Base-by-base conservation (phyloP, 2,888 invertebrate species). In the Spodoptera picta region DNA sequence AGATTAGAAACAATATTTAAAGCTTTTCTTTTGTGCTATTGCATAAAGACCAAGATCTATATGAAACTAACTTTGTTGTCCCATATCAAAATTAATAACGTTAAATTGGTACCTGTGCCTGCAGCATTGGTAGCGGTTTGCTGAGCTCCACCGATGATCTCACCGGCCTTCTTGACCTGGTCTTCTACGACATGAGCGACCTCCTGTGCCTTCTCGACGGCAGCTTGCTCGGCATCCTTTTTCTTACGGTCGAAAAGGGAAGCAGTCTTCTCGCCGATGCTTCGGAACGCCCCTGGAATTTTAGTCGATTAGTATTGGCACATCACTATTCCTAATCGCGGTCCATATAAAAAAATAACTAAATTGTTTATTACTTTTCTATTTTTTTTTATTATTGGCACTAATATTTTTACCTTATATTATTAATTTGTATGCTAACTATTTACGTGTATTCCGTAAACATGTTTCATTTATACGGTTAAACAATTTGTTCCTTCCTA, bases 161-260 rank as follows among this genome's bases (percentile, higher is more conserved):
- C 95, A 4, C 95, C 96, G 1, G 96, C 95, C 87, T 96, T 96
- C 87, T 95, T 95, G 66, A 95, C 95, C 85, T 96, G 96, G 50
- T 96, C 96, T 79, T 96, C 96, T 11, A 96, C 95, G 59, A 96
- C 91, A 70, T 96, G 95, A 53, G 95, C 95, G 0, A 96, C 96
- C 66, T 95, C 95, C 60, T 95, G 88, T 6, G 91, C 96, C 86
- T 96, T 96, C 85, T 97, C 96, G 41, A 93, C 87, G 1, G 96
- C 96, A 68, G 96, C 87, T 80, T 96, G 95, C 70, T 95, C 96
- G 0, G 95, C 96, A 83, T 97, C 97, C 84, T 96, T 96, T 95
- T 97, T 97, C 93, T 97, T 97, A 77, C 95, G 95, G 61, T 96
- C 95, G 89, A 97, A 96, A 73, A 97, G 93, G 57, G 96, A 96